Conservation (phyloP, 2,797 vertebrate genomes). For the Perodicticus potto region DNA sequence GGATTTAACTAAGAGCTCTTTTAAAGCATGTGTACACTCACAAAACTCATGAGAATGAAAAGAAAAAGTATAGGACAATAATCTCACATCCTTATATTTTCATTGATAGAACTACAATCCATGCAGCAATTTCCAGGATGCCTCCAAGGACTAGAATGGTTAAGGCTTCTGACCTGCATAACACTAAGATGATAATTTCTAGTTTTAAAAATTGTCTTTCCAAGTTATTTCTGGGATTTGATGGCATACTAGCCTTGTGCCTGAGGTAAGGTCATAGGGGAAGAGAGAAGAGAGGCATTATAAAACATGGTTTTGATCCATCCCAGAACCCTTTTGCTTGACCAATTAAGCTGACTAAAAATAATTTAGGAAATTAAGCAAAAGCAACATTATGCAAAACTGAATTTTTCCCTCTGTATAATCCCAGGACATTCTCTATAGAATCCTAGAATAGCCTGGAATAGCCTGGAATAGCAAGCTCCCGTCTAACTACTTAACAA, state of each 20-base stretch:
- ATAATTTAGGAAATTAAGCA: conserved; percentile 14
- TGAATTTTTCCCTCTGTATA: background rate
- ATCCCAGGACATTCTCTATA: background rate
- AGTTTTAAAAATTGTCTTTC: conserved; percentile 9
- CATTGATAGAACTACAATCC: background rate
- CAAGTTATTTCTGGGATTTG: background rate
- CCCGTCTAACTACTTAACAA: background rate
- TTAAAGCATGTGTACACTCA: background rate
- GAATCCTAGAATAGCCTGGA: background rate
- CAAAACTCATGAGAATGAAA: background rate
- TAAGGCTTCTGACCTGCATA: background rate
- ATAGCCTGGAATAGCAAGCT: background rate
- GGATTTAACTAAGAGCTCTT: conserved; percentile 36
- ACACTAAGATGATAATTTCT: conserved; percentile 20
- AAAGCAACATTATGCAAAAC: background rate
- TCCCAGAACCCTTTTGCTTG: background rate
- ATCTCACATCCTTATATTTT: background rate
- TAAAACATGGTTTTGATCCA: background rate
- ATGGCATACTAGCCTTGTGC: background rate
- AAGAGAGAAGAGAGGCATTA: background rate
- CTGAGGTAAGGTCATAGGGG: background rate
- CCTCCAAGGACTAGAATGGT: background rate
- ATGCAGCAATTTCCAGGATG: background rate
- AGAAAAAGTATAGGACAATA: background rate
- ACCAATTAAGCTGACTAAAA: conserved; percentile 38